Evolutionary conservation across 2,888 invertebrate species (phyloP), one percentile per base, ranked within the genome.

Genomic region (Asteroscopus sphinx): DNA sequence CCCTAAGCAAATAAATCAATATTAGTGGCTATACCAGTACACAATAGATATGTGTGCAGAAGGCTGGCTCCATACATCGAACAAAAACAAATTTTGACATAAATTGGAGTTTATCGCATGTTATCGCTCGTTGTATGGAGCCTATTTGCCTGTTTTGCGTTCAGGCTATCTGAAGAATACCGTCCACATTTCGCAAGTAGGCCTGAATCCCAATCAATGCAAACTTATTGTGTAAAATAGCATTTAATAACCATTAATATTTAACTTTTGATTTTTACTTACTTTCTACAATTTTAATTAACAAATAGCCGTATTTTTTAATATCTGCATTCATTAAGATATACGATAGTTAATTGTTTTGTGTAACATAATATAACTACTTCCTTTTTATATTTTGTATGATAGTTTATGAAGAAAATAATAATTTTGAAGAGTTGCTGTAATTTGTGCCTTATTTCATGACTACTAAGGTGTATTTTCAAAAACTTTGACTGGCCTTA

Each of bases 261-360:
- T 35, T 39, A 15, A 13, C 9, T 15, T 32, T 35, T 32, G 5
- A 28, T 21, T 35, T 11, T 42, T 35, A 36, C 15, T 41, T 47
- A 44, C 8, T 51, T 49, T 49, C 33, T 25, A 37, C 7, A 12
- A 15, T 12, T 40, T 5, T 16, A 33, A 37, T 26, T n/a, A 13
- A 28, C 8, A 33, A 54, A 33, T 36, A 39, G n/a, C n/a, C 15
- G 53, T 16, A 42, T 33, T 16, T 30, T 41, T 41, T 41, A 28
- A 15, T 41, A 32, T 12, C 2, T 36, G 44, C 67, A 45, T 67
- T 64, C 60, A 53, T 44, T 47, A 25, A 36, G 4, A 26, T 44
- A 26, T 16, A 36, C 5, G 33, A 30, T 41, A n/a, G 15, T 49
- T 64, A 25, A 28, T 58, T 35, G 33, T 8, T 40, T 35, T 48